These are phyloP conservation scores for Acheta domesticus DNA, from an alignment of 2,888 invertebrate species.

Conservation along the genomic window DNA sequence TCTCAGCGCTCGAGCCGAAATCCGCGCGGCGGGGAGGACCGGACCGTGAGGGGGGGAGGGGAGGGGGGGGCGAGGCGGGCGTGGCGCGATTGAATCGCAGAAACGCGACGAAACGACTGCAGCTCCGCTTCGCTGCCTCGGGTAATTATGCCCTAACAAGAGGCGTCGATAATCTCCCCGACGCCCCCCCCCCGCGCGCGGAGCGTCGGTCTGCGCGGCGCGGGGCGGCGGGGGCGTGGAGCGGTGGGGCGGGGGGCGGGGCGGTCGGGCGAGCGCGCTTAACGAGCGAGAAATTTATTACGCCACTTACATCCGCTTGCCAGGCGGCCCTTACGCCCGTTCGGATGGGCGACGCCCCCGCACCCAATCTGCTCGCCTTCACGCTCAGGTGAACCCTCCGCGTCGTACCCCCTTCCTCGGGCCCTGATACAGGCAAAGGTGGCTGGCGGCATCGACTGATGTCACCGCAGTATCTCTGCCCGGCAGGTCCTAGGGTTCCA, in stretches of 20 bases:
- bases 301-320: slow-evolving; percentile 18
- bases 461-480: too few relatives aligned
- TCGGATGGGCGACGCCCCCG: neutral
- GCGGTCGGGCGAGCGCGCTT: neutral
- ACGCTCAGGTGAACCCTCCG: neutral
- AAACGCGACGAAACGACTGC: neutral
- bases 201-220: too few relatives aligned
- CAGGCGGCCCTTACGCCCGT: neutral
- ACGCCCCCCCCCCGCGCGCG: neutral
- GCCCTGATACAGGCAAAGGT: neutral
- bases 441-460: neutral
- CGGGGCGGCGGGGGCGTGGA: too few relatives aligned
- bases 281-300: slow-evolving; percentile 1
- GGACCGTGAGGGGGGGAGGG: too few relatives aligned
- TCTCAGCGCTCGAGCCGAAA: too few relatives aligned
- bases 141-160: slow-evolving; percentile 9
- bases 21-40: too few relatives aligned
- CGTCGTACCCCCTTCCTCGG: neutral
- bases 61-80: neutral
- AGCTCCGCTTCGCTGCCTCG: slow-evolving; percentile 4
- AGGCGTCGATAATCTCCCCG: neutral
- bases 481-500: too few relatives aligned
- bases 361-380: neutral
- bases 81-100: neutral
- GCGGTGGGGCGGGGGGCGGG: too few relatives aligned